Conservation (phyloP, 2,888 invertebrate species). For the Drosophila cognata region DNA sequence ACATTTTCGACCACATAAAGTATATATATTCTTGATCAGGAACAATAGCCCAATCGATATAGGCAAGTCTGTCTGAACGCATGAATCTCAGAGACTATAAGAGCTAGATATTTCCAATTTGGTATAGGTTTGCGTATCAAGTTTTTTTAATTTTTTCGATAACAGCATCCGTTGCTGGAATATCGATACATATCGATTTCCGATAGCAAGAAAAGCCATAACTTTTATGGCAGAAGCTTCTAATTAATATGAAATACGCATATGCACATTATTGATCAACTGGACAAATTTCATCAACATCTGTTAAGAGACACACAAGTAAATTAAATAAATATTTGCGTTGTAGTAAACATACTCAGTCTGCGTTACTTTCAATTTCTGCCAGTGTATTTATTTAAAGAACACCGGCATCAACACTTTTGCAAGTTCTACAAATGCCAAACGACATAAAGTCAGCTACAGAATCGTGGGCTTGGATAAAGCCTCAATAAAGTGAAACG, state of each 20-base stretch:
- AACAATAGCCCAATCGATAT: not conserved
- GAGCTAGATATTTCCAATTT: not conserved
- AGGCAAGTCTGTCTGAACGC: not conserved
- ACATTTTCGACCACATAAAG: not conserved
- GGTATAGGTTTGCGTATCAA: not conserved
- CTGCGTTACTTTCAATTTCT: conserved; percentile 9
- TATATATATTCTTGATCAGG: not conserved
- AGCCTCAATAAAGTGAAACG: conserved; percentile 42
- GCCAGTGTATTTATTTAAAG: conserved; percentile 34
- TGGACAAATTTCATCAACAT: no score
- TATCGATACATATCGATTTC: not conserved
- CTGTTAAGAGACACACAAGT: no score
- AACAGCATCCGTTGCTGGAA: no score
- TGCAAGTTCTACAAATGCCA: conserved; percentile 49
- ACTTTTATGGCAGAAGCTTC: no score
- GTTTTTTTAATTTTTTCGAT: not conserved
- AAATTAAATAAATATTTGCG: not conserved
- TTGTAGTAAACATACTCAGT: not conserved
- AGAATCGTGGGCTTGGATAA: conserved; percentile 32
- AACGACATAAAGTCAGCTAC: conserved; percentile 36
- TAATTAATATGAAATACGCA: no score
- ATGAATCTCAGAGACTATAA: not conserved
- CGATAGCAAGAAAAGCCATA: not conserved
- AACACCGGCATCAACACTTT: conserved; percentile 36
- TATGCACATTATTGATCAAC: no score